Evolutionary conservation across 2,113 vertebrate species (phyloP).

Genomic region (Eublepharis macularius): DNA sequence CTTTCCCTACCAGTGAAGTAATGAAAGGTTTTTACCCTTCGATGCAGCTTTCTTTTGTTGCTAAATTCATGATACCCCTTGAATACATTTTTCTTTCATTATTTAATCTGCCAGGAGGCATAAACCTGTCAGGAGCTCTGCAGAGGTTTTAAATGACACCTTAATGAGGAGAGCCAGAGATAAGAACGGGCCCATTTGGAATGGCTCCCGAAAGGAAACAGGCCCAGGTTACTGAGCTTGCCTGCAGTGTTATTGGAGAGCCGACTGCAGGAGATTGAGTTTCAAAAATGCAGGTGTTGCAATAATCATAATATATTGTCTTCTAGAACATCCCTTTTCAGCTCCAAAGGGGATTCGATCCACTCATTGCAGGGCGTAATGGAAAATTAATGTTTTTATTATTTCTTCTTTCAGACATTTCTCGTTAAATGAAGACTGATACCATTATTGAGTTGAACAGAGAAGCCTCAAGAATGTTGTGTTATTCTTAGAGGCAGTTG

Average conservation of each 20-base stretch:
- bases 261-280: conserved; percentile 26
- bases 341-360: conserved; percentile 14
- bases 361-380: not conserved
- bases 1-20: not conserved
- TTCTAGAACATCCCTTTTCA: not conserved
- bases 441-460: not conserved
- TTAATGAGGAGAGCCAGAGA: conserved; percentile 41
- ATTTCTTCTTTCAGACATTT: conserved; percentile 11
- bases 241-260: conserved; percentile 25
- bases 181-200: conserved; percentile 46
- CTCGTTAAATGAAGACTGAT: not conserved
- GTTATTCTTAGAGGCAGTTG: fast-evolving
- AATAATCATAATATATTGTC: conserved; percentile 17
- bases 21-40: not conserved
- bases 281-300: conserved; percentile 37
- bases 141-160: conserved; percentile 48
- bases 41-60: conserved; percentile 11
- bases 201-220: conserved; percentile 34
- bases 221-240: conserved; percentile 22
- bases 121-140: conserved; percentile 24
- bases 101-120: conserved; percentile 38
- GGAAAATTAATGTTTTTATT: conserved; percentile 14
- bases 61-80: conserved; percentile 12
- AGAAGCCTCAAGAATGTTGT: not conserved
- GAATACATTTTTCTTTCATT: conserved; percentile 28